Evolutionary conservation across 2,113 vertebrate genomes (phyloP).

Genomic region (Rhinoderma darwinii): DNA sequence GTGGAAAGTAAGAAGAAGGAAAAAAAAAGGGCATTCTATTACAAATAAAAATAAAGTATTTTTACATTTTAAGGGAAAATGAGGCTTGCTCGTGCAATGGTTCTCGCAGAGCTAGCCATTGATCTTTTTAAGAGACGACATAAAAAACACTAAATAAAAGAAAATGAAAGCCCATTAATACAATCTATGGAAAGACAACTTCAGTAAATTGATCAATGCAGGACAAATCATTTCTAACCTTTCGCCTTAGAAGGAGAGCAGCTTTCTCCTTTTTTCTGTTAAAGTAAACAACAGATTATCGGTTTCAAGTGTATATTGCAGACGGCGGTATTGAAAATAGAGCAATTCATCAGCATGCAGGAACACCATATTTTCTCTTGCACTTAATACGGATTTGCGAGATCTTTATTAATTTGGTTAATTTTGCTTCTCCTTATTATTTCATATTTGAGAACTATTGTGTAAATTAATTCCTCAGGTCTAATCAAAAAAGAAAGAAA

Average conservation of each 20-base stretch:
- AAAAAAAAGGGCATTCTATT: conserved; percentile 75
- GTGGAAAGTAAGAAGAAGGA: conserved; percentile 68
- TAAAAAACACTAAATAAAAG: conserved; percentile 76
- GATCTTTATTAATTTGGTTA: conserved; percentile 52
- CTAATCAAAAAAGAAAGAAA: not conserved
- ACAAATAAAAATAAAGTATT: conserved; percentile 79
- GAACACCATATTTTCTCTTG: conserved; percentile 62
- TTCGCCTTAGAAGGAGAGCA: conserved; percentile 72
- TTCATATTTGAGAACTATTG: not conserved
- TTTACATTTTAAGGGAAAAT: conserved; percentile 80
- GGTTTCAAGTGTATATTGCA: conserved; percentile 66
- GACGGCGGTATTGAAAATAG: conserved; percentile 68
- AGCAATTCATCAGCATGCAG: conserved; percentile 72
- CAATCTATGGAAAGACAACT: conserved; percentile 79
- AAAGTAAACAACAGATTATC: conserved; percentile 73
- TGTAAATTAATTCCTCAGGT: not conserved
- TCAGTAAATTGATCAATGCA: conserved; percentile 78
- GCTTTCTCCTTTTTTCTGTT: conserved; percentile 62
- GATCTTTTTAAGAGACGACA: conserved; percentile 79
- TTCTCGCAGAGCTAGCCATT: conserved; percentile 74
- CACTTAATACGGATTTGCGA: conserved; percentile 64
- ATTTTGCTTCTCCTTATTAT: conserved; percentile 33
- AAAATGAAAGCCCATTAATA: conserved; percentile 84
- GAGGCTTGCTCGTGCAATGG: conserved; percentile 75
- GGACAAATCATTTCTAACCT: conserved; percentile 80